phyloP scores from a whole-genome alignment of 2,113 vertebrate species.

The Prietella phreatophila region DNA sequence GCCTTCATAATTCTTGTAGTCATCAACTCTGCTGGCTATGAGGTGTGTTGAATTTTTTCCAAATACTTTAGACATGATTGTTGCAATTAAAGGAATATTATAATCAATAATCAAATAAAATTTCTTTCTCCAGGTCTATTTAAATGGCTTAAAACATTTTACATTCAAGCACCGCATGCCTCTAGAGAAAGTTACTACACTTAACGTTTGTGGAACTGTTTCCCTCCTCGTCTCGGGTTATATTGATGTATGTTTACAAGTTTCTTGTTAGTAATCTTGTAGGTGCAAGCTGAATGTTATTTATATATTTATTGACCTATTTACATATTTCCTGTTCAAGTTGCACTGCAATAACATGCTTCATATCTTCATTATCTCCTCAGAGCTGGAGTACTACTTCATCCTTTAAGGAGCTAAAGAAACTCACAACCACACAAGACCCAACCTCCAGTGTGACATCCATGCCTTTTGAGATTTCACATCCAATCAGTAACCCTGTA shows the following conservation, averaged over 20 bases:
- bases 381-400: slow-evolving; percentile 22
- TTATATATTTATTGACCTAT: no score
- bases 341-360: background rate
- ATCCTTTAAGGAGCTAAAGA: background rate
- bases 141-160: background rate
- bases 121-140: background rate
- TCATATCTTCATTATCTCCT: background rate
- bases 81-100: no score
- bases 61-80: no score
- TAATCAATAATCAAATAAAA: no score
- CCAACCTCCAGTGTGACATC: background rate
- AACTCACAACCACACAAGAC: background rate
- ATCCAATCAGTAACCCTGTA: slow-evolving; percentile 16
- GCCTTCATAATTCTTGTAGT: slow-evolving; percentile 6
- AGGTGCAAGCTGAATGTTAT: background rate
- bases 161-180: slow-evolving; percentile 28
- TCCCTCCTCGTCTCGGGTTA: background rate
- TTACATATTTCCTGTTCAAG: background rate
- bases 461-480: background rate
- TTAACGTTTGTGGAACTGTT: background rate
- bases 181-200: slow-evolving; percentile 1
- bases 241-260: background rate
- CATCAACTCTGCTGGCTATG: slow-evolving; percentile 13
- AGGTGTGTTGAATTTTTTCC: background rate
- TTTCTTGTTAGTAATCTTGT: background rate